phyloP scores from a whole-genome alignment of 2,888 invertebrate species.

The Philereme transversata region DNA sequence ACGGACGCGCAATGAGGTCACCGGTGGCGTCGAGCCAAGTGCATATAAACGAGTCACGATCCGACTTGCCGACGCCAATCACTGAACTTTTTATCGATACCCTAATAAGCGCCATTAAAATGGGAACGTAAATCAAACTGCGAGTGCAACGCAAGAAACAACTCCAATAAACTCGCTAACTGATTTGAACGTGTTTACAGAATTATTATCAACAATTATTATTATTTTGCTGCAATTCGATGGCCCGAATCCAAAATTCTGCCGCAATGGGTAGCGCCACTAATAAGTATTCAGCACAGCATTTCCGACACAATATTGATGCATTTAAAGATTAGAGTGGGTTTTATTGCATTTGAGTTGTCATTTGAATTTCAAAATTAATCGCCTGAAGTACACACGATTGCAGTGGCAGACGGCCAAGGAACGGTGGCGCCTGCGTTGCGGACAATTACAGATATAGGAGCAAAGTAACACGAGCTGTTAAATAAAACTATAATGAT shows the following conservation, averaged over 20 bases:
- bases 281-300: slow-evolving; percentile 48
- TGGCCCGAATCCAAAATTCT: slow-evolving; percentile 56
- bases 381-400: slow-evolving; percentile 57
- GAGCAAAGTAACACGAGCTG: slow-evolving; percentile 66
- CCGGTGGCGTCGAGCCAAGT: slow-evolving; percentile 75
- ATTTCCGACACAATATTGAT: slow-evolving; percentile 48
- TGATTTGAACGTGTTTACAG: slow-evolving; percentile 46
- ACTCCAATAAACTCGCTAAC: slow-evolving; percentile 20
- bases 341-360: slow-evolving; percentile 56
- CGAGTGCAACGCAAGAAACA: slow-evolving; percentile 38
- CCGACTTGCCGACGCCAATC: slow-evolving; percentile 51
- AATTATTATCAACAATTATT: slow-evolving; percentile 52
- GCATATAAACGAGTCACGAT: slow-evolving; percentile 64
- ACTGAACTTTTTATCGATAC: slow-evolving; percentile 55
- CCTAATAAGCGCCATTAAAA: slow-evolving; percentile 43
- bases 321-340: slow-evolving; percentile 47
- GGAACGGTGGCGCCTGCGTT: slow-evolving; percentile 68
- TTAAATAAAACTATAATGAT: slow-evolving; percentile 68
- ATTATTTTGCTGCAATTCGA: slow-evolving; percentile 51
- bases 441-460: slow-evolving; percentile 70
- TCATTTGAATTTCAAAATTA: slow-evolving; percentile 62
- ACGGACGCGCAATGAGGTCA: slow-evolving; percentile 75
- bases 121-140: slow-evolving; percentile 40
- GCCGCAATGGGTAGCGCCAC: slow-evolving; percentile 37
- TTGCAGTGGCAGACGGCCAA: slow-evolving; percentile 75